Evolutionary conservation across 1,140 invertebrate genomes (phyloP), one percentile per base, ranked within the genome.

Genomic region (Linepithema humile): DNA sequence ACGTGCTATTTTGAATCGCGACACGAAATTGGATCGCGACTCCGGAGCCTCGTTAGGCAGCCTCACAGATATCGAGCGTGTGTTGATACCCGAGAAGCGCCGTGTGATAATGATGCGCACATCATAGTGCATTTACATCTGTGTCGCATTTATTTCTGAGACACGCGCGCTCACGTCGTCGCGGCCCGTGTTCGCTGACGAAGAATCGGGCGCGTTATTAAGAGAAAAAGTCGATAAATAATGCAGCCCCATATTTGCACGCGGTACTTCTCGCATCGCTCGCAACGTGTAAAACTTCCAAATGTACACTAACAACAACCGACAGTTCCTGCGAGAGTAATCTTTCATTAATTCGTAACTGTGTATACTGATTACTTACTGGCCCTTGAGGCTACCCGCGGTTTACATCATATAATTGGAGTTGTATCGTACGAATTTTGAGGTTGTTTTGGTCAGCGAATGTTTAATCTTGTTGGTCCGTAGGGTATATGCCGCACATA

Each of bases 1-100:
- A 80, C 65, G 75, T 55, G 64, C 75, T 80, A 69, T 80, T 70
- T 80, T 55, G 64, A 69, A 80, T 80, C 62, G 75, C 62, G 48
- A 55, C 20, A 53, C 45, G 48, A 80, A 80, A 80, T 78, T 78
- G 75, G 48, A 70, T 80, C 45, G 75, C 50, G 74, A 77, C 74
- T 77, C 60, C 60, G 35, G 75, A 78, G 62, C 55, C 75, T 80
- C 64, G 75, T 80, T 80, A 80, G 35, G n/a, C n/a, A 80, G 43
- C 29, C 20, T 12, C 48, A 35, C 17, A 12, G 62, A 69, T 80
- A 69, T 55, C 45, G 48, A 80, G 64, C 62, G 48, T 55, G 35
- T 55, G 64, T 80, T 69, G 75, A 80, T 69, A 70, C 20, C 48
- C 35, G 48, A 80, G 75, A 69, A 55, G 23, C 35, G 23, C n/a